phyloP scores from a whole-genome alignment of 2,888 invertebrate species.

The Tridacna crocea region DNA sequence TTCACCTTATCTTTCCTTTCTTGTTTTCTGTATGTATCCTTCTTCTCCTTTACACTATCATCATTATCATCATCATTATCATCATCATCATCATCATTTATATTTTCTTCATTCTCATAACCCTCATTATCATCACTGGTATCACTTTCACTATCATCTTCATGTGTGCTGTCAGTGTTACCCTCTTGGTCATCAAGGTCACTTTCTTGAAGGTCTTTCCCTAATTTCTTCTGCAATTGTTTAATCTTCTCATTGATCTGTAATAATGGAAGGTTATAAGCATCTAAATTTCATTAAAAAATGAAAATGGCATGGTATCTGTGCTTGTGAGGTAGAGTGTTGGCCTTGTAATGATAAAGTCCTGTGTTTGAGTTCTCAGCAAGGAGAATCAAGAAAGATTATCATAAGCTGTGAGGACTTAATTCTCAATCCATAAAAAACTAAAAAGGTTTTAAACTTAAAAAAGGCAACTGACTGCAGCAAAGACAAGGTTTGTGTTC shows the following conservation, averaged over 20 bases:
- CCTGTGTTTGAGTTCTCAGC: no score
- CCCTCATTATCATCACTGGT: constrained; percentile 1
- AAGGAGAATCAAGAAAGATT: no score
- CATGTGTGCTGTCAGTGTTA: constrained; percentile 30
- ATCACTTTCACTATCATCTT: constrained; percentile 28
- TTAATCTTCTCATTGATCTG: constrained; percentile 1
- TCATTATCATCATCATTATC: constrained; percentile 14
- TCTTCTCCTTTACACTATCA: constrained; percentile 29
- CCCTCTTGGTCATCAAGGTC: constrained; percentile 33
- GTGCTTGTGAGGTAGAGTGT: no score
- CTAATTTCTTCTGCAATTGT: constrained; percentile 5
- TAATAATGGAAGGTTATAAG: neutral
- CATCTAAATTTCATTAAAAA: no score
- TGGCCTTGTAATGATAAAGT: no score
- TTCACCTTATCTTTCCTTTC: neutral
- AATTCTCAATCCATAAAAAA: no score
- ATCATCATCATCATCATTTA: constrained; percentile 13
- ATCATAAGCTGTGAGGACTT: no score
- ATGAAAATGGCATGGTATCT: no score
- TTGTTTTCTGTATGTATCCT: neutral
- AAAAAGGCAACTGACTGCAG: no score
- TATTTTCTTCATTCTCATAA: neutral
- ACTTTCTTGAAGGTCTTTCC: constrained; percentile 7
- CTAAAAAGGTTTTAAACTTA: no score
- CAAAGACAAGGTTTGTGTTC: no score